Evolutionary conservation across 30 jellyfish, hydroid and myxozoan genomes (phyloP).

Genomic region (Hydractinia symbiolongicarpus): DNA sequence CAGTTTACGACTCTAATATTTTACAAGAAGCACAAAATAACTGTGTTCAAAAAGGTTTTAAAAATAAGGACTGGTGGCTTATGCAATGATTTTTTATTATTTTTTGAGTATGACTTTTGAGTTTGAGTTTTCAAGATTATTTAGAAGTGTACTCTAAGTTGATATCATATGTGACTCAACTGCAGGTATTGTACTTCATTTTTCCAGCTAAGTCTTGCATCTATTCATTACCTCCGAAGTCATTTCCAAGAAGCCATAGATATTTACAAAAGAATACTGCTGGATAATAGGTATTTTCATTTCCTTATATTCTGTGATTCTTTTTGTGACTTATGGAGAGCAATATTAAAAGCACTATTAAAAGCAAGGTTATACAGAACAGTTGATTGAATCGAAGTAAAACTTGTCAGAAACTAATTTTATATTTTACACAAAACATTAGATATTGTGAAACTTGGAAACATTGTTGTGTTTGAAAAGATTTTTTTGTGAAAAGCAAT

Average conservation of each 20-base stretch:
- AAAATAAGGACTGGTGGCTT: too few relatives aligned
- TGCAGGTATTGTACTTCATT: not conserved
- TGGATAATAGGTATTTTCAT: conserved; percentile 79
- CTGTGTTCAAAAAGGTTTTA: too few relatives aligned
- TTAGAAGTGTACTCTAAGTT: too few relatives aligned
- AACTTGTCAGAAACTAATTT: too few relatives aligned
- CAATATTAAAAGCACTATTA: not conserved
- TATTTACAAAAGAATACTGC: conserved; percentile 79
- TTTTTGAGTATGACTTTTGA: too few relatives aligned
- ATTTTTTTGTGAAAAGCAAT: too few relatives aligned
- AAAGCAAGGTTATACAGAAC: not conserved
- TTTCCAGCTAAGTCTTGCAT: conserved; percentile 84
- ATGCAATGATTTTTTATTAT: too few relatives aligned
- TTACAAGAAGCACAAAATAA: too few relatives aligned
- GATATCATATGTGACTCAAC: not conserved
- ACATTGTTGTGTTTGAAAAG: too few relatives aligned
- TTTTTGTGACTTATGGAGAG: not conserved
- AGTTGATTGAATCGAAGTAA: not conserved
- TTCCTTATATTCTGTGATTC: not conserved
- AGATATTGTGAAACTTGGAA: too few relatives aligned
- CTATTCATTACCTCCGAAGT: conserved; percentile 93
- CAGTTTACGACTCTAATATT: too few relatives aligned
- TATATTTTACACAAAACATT: not conserved
- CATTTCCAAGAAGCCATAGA: conserved; percentile 98
- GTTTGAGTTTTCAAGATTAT: too few relatives aligned